A percentile compares a stretch with the other conserved stretches of the same genome.
Evolutionary conservation across 2,888 invertebrate species (phyloP).

Genomic region (Ormyrus labotus): DNA sequence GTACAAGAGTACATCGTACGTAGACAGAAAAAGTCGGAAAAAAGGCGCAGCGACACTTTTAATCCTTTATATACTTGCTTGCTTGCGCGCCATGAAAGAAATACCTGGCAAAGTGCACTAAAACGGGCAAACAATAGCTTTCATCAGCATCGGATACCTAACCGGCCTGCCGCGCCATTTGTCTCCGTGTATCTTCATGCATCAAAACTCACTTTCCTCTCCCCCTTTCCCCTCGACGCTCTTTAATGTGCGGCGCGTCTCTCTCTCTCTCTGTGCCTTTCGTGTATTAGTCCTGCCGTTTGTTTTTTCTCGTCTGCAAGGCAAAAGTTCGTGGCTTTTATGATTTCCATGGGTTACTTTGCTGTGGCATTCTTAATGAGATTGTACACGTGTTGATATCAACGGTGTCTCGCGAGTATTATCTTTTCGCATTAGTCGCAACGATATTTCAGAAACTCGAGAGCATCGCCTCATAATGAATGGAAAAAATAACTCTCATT

Average conservation of each 20-base stretch:
- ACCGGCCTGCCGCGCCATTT: slow-evolving; percentile 9
- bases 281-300: neutral
- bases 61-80: slow-evolving; percentile 33
- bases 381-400: no score
- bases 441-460: no score
- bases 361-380: no score
- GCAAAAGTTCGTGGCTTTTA: no score
- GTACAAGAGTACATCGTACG: no score
- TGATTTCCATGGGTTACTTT: no score
- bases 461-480: no score
- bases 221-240: neutral
- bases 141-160: slow-evolving; percentile 37
- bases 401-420: no score
- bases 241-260: neutral
- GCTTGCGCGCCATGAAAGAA: neutral
- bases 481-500: no score
- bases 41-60: neutral
- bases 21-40: no score
- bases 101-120: slow-evolving; percentile 13
- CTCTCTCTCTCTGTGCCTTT: neutral
- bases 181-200: neutral
- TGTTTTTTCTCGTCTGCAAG: neutral
- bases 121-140: slow-evolving; percentile 40
- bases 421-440: no score
- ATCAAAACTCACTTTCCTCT: neutral